These are phyloP conservation scores for Progne subis DNA, from an alignment of 2,113 vertebrate species.

Conservation along the genomic window DNA sequence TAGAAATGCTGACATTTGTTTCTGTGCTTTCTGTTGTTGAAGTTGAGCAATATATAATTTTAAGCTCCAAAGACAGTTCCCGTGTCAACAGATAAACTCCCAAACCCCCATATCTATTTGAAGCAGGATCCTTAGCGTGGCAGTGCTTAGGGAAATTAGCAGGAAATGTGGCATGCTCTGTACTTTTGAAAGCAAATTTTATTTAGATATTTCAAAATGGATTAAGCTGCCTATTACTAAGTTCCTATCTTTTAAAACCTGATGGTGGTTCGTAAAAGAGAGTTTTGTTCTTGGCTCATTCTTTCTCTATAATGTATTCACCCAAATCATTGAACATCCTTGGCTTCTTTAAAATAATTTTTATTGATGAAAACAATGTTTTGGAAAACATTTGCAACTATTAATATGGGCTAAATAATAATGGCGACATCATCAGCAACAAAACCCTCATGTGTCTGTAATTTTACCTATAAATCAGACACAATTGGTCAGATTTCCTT, in stretches of 20 bases:
- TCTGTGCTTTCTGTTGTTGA: neutral
- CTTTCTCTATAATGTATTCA: neutral
- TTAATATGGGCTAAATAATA: neutral
- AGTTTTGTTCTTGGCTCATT: neutral
- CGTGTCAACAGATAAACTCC: neutral
- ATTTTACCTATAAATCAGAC: neutral
- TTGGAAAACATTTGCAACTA: neutral
- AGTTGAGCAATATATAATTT: neutral
- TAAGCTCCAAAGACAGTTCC: neutral
- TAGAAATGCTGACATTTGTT: neutral
- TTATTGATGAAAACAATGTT: neutral
- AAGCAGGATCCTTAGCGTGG: neutral
- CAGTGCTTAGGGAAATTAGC: neutral
- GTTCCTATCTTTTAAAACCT: neutral
- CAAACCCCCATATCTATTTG: neutral
- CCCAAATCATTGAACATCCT: neutral
- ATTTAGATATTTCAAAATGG: neutral
- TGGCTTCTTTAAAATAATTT: neutral
- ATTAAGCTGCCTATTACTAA: neutral
- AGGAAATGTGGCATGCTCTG: neutral
- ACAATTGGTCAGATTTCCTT: neutral
- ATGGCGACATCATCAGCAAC: neutral
- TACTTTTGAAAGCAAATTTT: neutral
- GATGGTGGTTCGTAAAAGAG: neutral
- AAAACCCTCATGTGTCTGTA: neutral